Base-by-base conservation (phyloP, 2,888 invertebrate species). In the Himalopsyche japonica region DNA sequence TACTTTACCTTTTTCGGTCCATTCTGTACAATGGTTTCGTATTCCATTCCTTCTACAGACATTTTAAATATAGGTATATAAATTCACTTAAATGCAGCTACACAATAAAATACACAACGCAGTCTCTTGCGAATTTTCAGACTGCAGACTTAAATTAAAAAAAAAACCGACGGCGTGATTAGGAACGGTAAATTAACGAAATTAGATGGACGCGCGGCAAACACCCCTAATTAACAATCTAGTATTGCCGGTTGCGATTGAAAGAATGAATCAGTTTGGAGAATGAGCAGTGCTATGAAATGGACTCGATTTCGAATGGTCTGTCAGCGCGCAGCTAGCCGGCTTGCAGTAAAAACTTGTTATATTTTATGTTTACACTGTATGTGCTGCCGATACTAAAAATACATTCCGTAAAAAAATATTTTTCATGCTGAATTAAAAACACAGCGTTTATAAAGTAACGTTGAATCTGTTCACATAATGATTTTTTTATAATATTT, bases 11-110 rank as follows among this genome's bases (percentile, higher is more conserved):
- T 94, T 91, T 93, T 93, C 84, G 94, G 94, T 88, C 94, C 94
- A 90, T 93, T 93, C 89, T 94, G 94, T 88, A 93, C 93, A 88
- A 93, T 93, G 90, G 92, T 93, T 89, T 94, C 94, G 90, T 94
- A 94, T 91, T 94, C 94, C 90, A 94, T 91, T 89, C 94, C 94
- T 90, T 94, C 94, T 87, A 88, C 89, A 86, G 93, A 91, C 93
- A 93, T 93, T 82, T 85, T 87, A 77, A 34, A 64, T 57, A 70
- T 70, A 6, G 76, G 76, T 77, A 76, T 77, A 43, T 57, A 27
- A 18, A 37, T 48, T 70, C 83, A 82, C 82, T 82, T 70, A 27
- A 70, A 70, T 70, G 70, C 70, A 64, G 80, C 37, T 6, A 34
- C 15, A 80, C 64, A 24, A 37, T 70, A 80, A 37, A 79, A 47